Evolutionary conservation across 2,113 vertebrate genomes (phyloP).

Genomic region (Castor canadensis): DNA sequence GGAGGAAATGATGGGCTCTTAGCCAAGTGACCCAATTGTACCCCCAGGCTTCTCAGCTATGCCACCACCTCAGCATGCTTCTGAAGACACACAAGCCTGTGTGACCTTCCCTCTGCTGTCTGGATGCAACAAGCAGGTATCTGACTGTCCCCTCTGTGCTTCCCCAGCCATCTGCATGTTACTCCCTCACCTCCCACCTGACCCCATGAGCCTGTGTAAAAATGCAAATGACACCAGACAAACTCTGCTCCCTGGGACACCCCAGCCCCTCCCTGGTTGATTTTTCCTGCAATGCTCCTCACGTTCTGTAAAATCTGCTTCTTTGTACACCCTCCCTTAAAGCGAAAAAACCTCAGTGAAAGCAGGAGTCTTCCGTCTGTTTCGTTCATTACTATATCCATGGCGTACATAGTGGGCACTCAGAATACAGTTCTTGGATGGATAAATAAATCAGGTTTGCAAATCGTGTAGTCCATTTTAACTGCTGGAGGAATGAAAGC

Average conservation of each 20-base stretch:
- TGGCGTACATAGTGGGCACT: neutral
- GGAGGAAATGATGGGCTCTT: accelerated
- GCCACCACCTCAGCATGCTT: accelerated
- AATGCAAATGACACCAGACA: neutral
- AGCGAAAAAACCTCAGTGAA: neutral
- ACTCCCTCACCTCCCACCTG: neutral
- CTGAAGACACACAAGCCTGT: accelerated
- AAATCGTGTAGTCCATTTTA: neutral
- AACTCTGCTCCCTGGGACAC: accelerated
- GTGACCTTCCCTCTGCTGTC: neutral
- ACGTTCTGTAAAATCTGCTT: neutral
- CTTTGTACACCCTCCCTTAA: neutral
- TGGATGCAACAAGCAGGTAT: neutral
- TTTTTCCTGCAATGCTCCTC: neutral
- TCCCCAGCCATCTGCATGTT: neutral
- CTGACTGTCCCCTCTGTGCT: too few species aligned
- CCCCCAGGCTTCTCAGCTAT: neutral
- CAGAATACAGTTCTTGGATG: neutral
- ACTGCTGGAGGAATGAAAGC: neutral
- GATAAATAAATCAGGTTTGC: too few species aligned
- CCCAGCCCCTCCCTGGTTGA: accelerated
- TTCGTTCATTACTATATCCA: neutral
- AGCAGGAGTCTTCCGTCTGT: neutral
- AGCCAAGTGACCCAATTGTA: neutral
- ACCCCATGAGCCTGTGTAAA: neutral